Conservation (phyloP, 2,888 invertebrate genomes). For the Agriopis leucophaearia region DNA sequence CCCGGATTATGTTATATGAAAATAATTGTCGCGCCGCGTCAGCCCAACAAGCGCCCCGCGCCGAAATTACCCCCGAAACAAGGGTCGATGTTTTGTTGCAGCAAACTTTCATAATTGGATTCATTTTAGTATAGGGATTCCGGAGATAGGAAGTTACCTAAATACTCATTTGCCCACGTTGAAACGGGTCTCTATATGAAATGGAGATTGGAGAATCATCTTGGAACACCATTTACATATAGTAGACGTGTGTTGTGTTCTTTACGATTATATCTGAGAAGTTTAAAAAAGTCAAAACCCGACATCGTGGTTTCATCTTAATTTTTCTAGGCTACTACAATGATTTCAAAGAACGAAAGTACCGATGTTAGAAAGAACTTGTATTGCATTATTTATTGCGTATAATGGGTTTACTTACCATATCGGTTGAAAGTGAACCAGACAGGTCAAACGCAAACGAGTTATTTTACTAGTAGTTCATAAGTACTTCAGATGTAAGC, state of each 20-base stretch:
- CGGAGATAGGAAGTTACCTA: constrained; percentile 47
- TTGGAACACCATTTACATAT: constrained; percentile 12
- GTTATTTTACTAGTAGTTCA: too few species aligned
- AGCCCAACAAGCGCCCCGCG: constrained; percentile 61
- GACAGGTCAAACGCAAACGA: too few species aligned
- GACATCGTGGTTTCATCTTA: too few species aligned
- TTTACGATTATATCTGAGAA: background rate
- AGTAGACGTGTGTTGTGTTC: background rate
- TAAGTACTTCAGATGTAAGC: too few species aligned
- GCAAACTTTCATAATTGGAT: constrained; percentile 74
- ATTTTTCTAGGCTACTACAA: too few species aligned
- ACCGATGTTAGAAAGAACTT: too few species aligned
- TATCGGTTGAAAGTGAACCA: too few species aligned
- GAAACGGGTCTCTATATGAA: constrained; percentile 19
- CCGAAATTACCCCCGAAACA: constrained; percentile 72
- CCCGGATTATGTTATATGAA: constrained; percentile 80
- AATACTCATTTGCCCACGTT: constrained; percentile 26
- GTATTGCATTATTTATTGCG: too few species aligned
- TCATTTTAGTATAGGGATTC: constrained; percentile 66
- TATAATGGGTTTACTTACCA: too few species aligned
- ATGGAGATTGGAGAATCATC: constrained; percentile 9
- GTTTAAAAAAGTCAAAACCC: too few species aligned
- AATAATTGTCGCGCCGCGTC: constrained; percentile 78
- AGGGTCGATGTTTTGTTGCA: constrained; percentile 68
- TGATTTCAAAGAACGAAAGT: too few species aligned